Evolutionary conservation across 2,797 vertebrate genomes (phyloP), one percentile per base, ranked within the genome.

Genomic region (Alfaro cultratus): DNA sequence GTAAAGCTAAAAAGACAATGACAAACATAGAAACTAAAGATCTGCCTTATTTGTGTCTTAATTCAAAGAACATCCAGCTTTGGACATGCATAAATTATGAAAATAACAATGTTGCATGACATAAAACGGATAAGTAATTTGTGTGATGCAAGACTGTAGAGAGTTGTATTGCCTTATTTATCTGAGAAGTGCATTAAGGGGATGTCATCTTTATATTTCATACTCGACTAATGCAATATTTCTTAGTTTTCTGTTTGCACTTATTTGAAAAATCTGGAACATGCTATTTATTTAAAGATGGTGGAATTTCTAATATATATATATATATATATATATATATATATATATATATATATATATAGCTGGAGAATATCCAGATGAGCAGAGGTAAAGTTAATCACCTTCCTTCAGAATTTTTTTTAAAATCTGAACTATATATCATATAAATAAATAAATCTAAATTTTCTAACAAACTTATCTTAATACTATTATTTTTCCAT

Each of bases 81-180:
- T 31, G 9, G 18, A 57, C 71, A 68, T 76, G 12, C 74, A 81
- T 87, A 53, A 84, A 88, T 86, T 2, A 89, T 87, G 60, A 26
- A 78, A 18, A 51, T 76, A 74, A 68, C 6, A 76, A n/a, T 23
- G 64, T 67, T 74, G 77, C 76, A 72, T 71, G 76, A 77, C 49
- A 67, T 34, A n/a, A 55, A 23, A 84, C 71, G 51, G 47, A 78
- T 78, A 76, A 75, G 7, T 47, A 80, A 7, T 67, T 46, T 16
- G 67, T 18, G 0, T 62, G 67, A 75, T 43, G 16, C 12, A 34
- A 67, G 26, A 71, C 62, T 74, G 21, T n/a, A 46, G 13, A 41
- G 31, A 70, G 39, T 77, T 78, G 53, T 64, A 41, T 23, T 74
- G 23, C 47, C 47, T 16, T n/a, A 41, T 53, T 81, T 82, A 60